These are phyloP conservation scores for Eclectus roratus DNA, from an alignment of 2,113 vertebrate species.

Conservation along the genomic window DNA sequence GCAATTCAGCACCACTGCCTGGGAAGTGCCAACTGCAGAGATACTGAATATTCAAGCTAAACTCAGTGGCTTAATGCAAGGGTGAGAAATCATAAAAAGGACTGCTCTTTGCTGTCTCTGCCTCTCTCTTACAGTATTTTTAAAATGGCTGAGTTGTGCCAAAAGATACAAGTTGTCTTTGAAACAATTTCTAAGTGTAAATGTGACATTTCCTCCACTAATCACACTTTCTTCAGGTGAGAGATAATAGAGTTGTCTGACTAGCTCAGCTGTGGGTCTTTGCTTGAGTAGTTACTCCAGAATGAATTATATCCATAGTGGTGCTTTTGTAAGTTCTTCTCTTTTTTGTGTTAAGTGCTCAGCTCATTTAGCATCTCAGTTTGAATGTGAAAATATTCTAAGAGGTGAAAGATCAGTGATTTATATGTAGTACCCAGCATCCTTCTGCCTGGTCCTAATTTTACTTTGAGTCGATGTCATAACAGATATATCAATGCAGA, in stretches of 20 bases:
- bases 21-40: neutral
- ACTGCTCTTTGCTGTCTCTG: neutral
- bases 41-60: neutral
- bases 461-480: neutral
- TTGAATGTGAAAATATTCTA: constrained; percentile 23
- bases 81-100: neutral
- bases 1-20: neutral
- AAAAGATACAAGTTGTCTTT: constrained; percentile 10
- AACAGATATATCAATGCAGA: neutral
- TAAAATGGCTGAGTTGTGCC: neutral
- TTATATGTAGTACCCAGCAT: neutral
- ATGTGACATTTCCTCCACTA: constrained; percentile 43
- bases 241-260: constrained; percentile 12
- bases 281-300: neutral
- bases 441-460: neutral
- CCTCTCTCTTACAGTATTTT: neutral
- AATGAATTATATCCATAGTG: neutral
- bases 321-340: neutral
- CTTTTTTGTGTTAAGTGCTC: neutral
- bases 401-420: constrained; percentile 25
- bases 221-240: neutral
- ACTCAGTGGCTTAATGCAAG: neutral
- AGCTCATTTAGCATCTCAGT: constrained; percentile 1
- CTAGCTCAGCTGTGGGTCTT: neutral
- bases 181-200: constrained; percentile 21